Percentiles rank a stretch among this genome's conserved stretches.
Evolutionary conservation across 2,797 vertebrate species (phyloP).

Genomic region (Odontamblyopus lacepedii): DNA sequence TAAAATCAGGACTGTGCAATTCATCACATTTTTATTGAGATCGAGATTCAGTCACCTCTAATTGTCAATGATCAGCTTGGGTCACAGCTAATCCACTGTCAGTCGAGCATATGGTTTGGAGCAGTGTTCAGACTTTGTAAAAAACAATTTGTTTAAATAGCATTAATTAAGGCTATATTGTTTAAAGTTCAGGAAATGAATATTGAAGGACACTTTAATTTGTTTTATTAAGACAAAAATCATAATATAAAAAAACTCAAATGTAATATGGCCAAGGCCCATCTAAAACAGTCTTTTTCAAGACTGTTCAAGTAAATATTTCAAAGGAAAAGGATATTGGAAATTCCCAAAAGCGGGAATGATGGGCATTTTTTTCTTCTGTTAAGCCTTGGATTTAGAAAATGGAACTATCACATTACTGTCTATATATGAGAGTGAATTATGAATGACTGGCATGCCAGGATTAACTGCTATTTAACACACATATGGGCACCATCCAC

Average conservation of each 20-base stretch:
- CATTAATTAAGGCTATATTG: neutral
- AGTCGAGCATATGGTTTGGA: too few species aligned
- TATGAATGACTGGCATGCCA: constrained; percentile 45
- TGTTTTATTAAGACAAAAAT: too few species aligned
- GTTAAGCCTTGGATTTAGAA: constrained; percentile 45
- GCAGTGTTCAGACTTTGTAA: too few species aligned
- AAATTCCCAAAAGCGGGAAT: constrained; percentile 11
- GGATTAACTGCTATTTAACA: constrained; percentile 60
- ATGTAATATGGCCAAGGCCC: too few species aligned
- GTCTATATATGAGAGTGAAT: constrained; percentile 28
- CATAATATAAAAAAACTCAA: neutral
- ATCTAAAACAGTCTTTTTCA: neutral
- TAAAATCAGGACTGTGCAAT: neutral
- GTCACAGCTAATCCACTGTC: neutral
- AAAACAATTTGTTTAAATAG: too few species aligned
- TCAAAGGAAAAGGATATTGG: neutral
- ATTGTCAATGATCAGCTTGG: neutral
- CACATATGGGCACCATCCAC: constrained; percentile 36
- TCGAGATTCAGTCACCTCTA: neutral
- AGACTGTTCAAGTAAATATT: constrained; percentile 14
- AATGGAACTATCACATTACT: constrained; percentile 50
- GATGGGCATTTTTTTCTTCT: constrained; percentile 8
- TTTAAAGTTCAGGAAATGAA: neutral
- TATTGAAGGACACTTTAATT: neutral
- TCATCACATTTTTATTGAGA: neutral